These are phyloP conservation scores for Syngnathoides biaculeatus DNA, from an alignment of 2,113 vertebrate species.

Conservation along the genomic window DNA sequence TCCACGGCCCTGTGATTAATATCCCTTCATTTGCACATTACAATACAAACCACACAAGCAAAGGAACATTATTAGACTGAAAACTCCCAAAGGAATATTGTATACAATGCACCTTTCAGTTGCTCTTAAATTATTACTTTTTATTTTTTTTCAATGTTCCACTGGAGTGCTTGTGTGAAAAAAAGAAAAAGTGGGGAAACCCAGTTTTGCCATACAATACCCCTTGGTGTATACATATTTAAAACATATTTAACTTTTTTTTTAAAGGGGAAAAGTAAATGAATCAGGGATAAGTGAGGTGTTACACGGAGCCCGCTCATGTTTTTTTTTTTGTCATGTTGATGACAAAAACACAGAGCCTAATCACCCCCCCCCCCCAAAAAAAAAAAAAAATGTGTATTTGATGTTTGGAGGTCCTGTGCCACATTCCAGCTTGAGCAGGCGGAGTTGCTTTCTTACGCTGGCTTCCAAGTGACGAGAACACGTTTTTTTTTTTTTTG, in stretches of 20 bases:
- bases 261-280: slow-evolving; percentile 46
- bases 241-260: slow-evolving; percentile 46
- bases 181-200: slow-evolving; percentile 52
- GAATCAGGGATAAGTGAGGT: slow-evolving; percentile 29
- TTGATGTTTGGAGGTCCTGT: slow-evolving; percentile 48
- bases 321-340: slow-evolving; percentile 34
- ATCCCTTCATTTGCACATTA: slow-evolving; percentile 60
- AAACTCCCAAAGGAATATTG: slow-evolving; percentile 51
- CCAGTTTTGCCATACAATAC: slow-evolving; percentile 60
- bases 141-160: slow-evolving; percentile 51
- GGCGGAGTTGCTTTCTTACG: slow-evolving; percentile 10
- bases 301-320: slow-evolving; percentile 35
- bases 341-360: slow-evolving; percentile 44
- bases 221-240: slow-evolving; percentile 48
- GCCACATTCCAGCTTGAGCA: slow-evolving; percentile 52
- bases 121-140: slow-evolving; percentile 38
- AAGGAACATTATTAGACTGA: slow-evolving; percentile 48
- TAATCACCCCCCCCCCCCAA: slow-evolving; percentile 20
- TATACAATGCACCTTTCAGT: slow-evolving; percentile 67
- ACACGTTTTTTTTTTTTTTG: not conserved
- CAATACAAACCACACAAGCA: slow-evolving; percentile 51
- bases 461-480: slow-evolving; percentile 3
- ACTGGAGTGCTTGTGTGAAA: slow-evolving; percentile 45
- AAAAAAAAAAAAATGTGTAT: slow-evolving; percentile 22
- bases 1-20: slow-evolving; percentile 60